Base-by-base conservation (phyloP, 2,888 invertebrate genomes). In the Clunio marinus region DNA sequence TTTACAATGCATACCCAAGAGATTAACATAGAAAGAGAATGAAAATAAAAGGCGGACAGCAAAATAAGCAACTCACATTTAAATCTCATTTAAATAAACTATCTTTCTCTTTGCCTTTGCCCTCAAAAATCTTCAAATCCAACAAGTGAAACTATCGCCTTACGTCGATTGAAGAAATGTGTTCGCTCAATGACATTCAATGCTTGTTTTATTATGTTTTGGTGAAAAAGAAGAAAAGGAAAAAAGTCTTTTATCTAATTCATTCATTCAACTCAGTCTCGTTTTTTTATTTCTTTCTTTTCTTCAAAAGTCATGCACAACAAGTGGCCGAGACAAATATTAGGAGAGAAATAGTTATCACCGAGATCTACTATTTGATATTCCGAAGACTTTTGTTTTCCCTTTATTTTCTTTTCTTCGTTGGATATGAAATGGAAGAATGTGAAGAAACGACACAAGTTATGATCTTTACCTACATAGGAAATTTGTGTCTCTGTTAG, bases 21-120 rank as follows among this genome's bases (percentile, higher is more conserved):
- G n/a, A n/a, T n/a, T n/a, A n/a, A n/a, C n/a, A n/a, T n/a, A n/a
- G n/a, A n/a, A n/a, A n/a, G n/a, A n/a, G n/a, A n/a, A n/a, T n/a
- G n/a, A n/a, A n/a, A n/a, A n/a, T n/a, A n/a, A n/a, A n/a, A n/a
- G n/a, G n/a, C n/a, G n/a, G n/a, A n/a, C n/a, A n/a, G n/a, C n/a
- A n/a, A n/a, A n/a, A n/a, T n/a, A n/a, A n/a, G n/a, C n/a, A n/a
- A n/a, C n/a, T n/a, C n/a, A n/a, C n/a, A n/a, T n/a, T 17, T 51
- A 51, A 51, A 51, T 51, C 17, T 51, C 51, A 51, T 51, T 51
- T 51, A 51, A 51, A 51, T 51, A 41, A n/a, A n/a, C n/a, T n/a
- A n/a, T n/a, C n/a, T 41, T 5, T 41, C 10, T 41, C n/a, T n/a
- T 41, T 15, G 8, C 51, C 5, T 7, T 32, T 32, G 41, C 51